A percentile compares a stretch with the other conserved stretches of the same genome.
These are phyloP conservation scores for Phenacoccus solenopsis DNA, from an alignment of 1,140 invertebrate species.

Conservation along the genomic window DNA sequence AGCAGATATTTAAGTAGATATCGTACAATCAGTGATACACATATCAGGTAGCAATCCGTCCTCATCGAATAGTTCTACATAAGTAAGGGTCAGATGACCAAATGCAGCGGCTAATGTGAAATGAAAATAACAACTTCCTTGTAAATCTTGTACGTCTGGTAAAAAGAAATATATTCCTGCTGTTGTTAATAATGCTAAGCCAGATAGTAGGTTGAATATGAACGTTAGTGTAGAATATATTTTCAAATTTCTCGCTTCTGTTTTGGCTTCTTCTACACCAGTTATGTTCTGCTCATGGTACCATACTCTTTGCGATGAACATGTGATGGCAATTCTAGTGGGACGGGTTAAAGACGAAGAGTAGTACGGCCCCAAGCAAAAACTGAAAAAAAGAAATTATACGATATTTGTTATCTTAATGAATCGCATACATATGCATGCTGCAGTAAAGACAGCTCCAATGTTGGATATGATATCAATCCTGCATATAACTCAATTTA, in stretches of 20 bases:
- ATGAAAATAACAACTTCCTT: neutral
- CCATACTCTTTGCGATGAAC: neutral
- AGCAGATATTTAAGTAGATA: too few relatives aligned
- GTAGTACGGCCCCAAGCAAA: neutral
- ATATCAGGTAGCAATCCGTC: neutral
- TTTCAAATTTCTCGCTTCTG: neutral
- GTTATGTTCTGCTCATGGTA: neutral
- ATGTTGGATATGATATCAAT: too few relatives aligned
- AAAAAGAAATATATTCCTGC: neutral
- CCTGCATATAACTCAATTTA: too few relatives aligned
- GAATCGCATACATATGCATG: too few relatives aligned
- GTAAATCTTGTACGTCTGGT: neutral
- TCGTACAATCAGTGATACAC: neutral
- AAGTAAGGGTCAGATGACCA: neutral
- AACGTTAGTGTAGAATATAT: neutral
- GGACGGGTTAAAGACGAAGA: neutral
- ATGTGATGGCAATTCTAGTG: neutral
- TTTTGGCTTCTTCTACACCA: neutral
- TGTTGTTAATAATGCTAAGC: neutral
- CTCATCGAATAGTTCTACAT: neutral
- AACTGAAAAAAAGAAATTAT: neutral
- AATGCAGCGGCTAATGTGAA: neutral
- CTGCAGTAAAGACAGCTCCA: too few relatives aligned
- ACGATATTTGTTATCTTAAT: neutral
- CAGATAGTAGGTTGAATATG: neutral